phyloP scores from a whole-genome alignment of 2,113 vertebrate species.

The Prionailurus bengalensis region DNA sequence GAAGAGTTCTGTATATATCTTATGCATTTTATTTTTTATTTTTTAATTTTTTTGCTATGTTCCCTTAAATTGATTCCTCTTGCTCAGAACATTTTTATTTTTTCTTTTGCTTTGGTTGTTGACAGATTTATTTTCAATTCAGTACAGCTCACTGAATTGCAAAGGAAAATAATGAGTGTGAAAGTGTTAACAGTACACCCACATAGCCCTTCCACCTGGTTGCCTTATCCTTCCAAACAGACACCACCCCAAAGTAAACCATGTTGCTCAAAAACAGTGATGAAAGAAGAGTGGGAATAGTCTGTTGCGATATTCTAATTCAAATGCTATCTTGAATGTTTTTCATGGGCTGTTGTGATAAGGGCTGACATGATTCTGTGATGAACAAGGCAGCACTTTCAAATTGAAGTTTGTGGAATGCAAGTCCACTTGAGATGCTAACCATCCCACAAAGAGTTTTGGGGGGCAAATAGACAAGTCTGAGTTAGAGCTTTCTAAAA shows the following conservation, averaged over 20 bases:
- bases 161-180: slow-evolving; percentile 88
- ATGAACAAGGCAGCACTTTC: slow-evolving; percentile 33
- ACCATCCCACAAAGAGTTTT: background rate
- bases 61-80: slow-evolving; percentile 63
- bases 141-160: slow-evolving; percentile 91
- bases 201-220: slow-evolving; percentile 84
- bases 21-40: background rate
- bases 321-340: slow-evolving; percentile 39
- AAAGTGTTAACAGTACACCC: slow-evolving; percentile 85
- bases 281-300: slow-evolving; percentile 55
- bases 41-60: background rate
- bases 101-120: slow-evolving; percentile 86
- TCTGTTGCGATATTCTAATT: slow-evolving; percentile 42
- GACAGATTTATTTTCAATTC: slow-evolving; percentile 90
- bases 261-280: slow-evolving; percentile 65
- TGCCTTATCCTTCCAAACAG: slow-evolving; percentile 81
- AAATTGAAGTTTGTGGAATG: background rate
- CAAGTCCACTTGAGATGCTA: background rate
- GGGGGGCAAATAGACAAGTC: background rate
- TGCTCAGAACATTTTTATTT: slow-evolving; percentile 64
- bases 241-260: slow-evolving; percentile 61
- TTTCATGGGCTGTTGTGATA: background rate
- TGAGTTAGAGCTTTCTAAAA: background rate
- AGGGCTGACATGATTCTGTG: background rate
- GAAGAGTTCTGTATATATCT: slow-evolving; percentile 21